Base-by-base conservation (phyloP, 2,888 invertebrate genomes). In the Polydrusus pterygomalis region DNA sequence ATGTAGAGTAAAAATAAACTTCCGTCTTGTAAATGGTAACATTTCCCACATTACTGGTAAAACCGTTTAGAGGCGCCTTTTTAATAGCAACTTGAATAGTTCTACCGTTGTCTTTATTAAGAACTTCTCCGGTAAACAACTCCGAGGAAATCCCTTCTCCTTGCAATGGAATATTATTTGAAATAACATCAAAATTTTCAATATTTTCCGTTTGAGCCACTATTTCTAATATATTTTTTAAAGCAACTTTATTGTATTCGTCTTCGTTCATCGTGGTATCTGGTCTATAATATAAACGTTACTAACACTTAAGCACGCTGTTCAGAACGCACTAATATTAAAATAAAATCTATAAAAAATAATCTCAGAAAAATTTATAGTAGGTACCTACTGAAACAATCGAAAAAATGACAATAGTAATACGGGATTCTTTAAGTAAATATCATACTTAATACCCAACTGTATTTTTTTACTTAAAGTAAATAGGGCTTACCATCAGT, bases 61-160 rank as follows among this genome's bases (percentile, higher is more conserved):
- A 30, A 7, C 40, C 43, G 30, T 11, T n/a, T 5, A n/a, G 7
- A n/a, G 70, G 69, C 13, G 64, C 64, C 18, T 56, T 45, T 45
- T 74, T 74, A 34, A 74, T 64, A 2, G 62, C 54, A 10, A 74
- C 70, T 30, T 70, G 54, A 11, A 70, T 74, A 2, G 20, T 63
- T 54, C 69, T 63, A 6, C 74, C 74, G n/a, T 34, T 74, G 9
- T 74, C 74, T 17, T 74, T 74, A 51, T 74, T 74, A 30, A 47
- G 9, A 20, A 49, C 17, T 40, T 17, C 49, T 17, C 74, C 54
- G 2, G 51, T 34, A 34, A 63, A 63, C 45, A 74, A 56, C 13
- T 74, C 68, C 5, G 74, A 67, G 0, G 58, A 38, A 30, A 72
- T 34, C 43, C 65, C 51, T 3, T 51, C 51, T 51, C 51, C 51